These are phyloP conservation scores for Nowickia ferox DNA, from an alignment of 2,888 invertebrate species.

Conservation along the genomic window DNA sequence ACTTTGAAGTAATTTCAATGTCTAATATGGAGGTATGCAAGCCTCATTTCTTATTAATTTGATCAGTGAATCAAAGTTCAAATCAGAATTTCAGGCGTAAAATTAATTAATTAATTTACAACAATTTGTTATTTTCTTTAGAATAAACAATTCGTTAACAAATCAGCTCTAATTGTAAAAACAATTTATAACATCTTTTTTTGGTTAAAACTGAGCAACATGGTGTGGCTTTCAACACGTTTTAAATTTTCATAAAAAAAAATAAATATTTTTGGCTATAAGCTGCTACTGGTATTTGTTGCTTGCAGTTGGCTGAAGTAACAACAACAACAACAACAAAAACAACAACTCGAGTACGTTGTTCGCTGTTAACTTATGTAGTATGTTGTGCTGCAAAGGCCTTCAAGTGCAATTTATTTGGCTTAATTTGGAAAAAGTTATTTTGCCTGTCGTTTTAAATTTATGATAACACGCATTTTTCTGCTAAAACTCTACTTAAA, in stretches of 20 bases:
- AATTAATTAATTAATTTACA: neutral
- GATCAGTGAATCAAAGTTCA: too few relatives aligned
- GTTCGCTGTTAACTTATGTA: conserved; percentile 16
- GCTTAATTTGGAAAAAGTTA: conserved; percentile 72
- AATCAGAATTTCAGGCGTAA: too few relatives aligned
- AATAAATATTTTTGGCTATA: conserved; percentile 18
- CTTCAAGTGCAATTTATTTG: conserved; percentile 70
- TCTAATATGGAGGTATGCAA: too few relatives aligned
- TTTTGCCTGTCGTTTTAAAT: conserved; percentile 71
- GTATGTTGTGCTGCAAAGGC: conserved; percentile 46
- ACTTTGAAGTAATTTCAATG: too few relatives aligned
- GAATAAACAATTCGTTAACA: conserved; percentile 1
- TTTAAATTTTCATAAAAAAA: conserved; percentile 2
- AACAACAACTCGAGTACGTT: neutral
- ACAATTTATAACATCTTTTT: conserved; percentile 10
- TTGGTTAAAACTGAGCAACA: neutral
- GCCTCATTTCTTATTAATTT: too few relatives aligned
- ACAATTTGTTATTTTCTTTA: neutral
- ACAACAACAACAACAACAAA: neutral
- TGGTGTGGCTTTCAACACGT: conserved; percentile 22
- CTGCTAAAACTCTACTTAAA: conserved; percentile 7
- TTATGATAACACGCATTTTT: conserved; percentile 69
- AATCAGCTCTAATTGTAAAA: neutral
- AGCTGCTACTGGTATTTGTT: conserved; percentile 40
- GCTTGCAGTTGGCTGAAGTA: neutral